Evolutionary conservation across 2,113 vertebrate species (phyloP), one percentile per base, ranked within the genome.

Genomic region (Coptodon bakossiorum): DNA sequence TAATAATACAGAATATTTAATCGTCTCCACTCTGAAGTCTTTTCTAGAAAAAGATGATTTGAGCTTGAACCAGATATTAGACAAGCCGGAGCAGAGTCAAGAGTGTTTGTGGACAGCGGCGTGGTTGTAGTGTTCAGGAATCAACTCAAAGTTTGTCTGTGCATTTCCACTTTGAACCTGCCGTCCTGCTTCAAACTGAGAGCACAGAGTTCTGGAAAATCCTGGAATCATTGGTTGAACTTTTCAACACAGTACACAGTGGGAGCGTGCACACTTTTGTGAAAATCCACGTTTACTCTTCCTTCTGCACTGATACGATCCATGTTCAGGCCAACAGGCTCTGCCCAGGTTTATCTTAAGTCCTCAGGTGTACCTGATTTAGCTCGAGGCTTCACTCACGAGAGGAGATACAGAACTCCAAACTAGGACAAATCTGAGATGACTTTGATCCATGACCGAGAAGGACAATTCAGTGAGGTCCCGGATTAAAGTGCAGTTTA

Each of bases 271-370:
- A 36, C 29, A 7, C 59, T 0, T 71, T 22, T 71, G 66, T 24
- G 10, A 0, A 22, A 0, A 68, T 5, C 57, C 27, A 17, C 2
- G 3, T 71, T 71, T 0, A 4, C 22, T 1, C 45, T 10, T 27
- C 38, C 13, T 40, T 40, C 34, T 40, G 63, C 61, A 66, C 17
- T 0, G 31, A 66, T 66, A 66, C 1, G 3, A 68, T 68, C 19
- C 63, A 68, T 3, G 19, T 40, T 38, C 19, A 40, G 34, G 63
- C 63, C 34, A 68, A 40, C 63, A 2, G 36, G 17, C 34, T 38
- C 34, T 3, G 61, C 22, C 34, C 61, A 66, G 34, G 0, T 38
- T 66, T n/a, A 22, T 1, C 31, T 11, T 1, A 19, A n/a, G 31
- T 63, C 59, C 31, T 63, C 16, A 34, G 59, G 29, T 19, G 61